A percentile compares a stretch with the other conserved stretches of the same genome.
phyloP scores from a whole-genome alignment of 2,888 invertebrate species.

The Adela reaumurella region DNA sequence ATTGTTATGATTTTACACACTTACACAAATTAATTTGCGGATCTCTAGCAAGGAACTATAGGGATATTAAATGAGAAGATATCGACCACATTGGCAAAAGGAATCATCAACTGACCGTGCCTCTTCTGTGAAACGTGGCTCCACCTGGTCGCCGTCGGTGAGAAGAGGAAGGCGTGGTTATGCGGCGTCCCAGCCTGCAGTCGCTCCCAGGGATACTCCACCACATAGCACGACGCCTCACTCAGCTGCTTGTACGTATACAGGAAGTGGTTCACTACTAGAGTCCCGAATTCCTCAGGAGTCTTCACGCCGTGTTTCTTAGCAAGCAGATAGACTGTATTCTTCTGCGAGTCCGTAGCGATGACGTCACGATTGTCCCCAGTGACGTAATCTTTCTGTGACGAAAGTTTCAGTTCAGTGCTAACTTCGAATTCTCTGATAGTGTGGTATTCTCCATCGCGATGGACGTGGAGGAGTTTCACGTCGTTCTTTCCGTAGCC shows the following conservation, averaged over 20 bases:
- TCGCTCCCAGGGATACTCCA: constrained; percentile 76
- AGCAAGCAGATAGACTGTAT: constrained; percentile 74
- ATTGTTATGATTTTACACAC: too few relatives aligned
- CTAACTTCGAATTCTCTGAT: constrained; percentile 72
- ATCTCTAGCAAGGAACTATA: too few relatives aligned
- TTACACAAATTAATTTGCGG: too few relatives aligned
- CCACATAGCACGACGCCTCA: constrained; percentile 65
- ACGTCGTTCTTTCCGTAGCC: constrained; percentile 74
- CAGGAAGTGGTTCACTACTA: constrained; percentile 72
- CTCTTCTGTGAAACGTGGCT: constrained; percentile 65
- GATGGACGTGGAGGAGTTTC: constrained; percentile 67
- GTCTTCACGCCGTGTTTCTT: constrained; percentile 74
- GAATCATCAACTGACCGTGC: constrained; percentile 57
- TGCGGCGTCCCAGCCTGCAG: constrained; percentile 56
- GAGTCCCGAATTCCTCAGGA: constrained; percentile 72
- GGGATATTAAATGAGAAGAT: too few relatives aligned
- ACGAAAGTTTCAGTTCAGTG: constrained; percentile 66
- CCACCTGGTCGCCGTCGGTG: constrained; percentile 64
- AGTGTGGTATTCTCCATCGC: constrained; percentile 63
- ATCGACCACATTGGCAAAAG: too few relatives aligned
- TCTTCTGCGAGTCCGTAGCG: constrained; percentile 81
- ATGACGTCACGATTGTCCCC: constrained; percentile 79
- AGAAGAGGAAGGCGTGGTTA: constrained; percentile 74
- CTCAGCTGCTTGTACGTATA: constrained; percentile 72
- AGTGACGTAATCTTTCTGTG: constrained; percentile 66